These are phyloP conservation scores for Antennarius maculatus DNA, from an alignment of 2,797 vertebrate genomes.

Conservation along the genomic window DNA sequence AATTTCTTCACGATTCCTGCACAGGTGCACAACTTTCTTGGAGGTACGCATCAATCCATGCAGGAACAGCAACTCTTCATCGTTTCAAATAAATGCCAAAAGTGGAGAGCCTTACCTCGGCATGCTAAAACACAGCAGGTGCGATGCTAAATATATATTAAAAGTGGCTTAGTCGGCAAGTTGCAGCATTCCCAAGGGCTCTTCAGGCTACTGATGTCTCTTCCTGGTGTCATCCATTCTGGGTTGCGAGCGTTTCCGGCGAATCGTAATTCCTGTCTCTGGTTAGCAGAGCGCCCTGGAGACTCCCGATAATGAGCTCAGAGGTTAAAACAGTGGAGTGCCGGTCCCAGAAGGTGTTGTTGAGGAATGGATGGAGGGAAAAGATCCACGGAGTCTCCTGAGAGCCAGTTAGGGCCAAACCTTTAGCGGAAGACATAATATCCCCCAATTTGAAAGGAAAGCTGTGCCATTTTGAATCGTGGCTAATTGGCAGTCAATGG, in stretches of 20 bases:
- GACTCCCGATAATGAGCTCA: slow-evolving; percentile 92
- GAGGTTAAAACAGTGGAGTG: slow-evolving; percentile 83
- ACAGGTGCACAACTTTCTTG: slow-evolving; percentile 50
- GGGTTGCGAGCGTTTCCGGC: slow-evolving; percentile 79
- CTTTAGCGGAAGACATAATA: slow-evolving; percentile 73
- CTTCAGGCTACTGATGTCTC: slow-evolving; percentile 77
- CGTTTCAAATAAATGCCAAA: slow-evolving; percentile 62
- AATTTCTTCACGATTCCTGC: slow-evolving; percentile 35
- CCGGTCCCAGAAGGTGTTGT: slow-evolving; percentile 89
- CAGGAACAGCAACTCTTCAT: slow-evolving; percentile 62
- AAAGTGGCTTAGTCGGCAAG: slow-evolving; percentile 81
- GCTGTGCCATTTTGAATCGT: slow-evolving; percentile 72
- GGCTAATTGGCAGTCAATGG: slow-evolving; percentile 73
- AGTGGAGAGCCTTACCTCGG: slow-evolving; percentile 45
- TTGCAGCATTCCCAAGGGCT: slow-evolving; percentile 74
- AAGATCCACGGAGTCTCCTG: slow-evolving; percentile 70
- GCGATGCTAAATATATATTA: slow-evolving; percentile 83
- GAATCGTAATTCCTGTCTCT: slow-evolving; percentile 90
- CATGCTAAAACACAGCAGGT: slow-evolving; percentile 76
- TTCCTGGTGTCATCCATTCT: slow-evolving; percentile 81
- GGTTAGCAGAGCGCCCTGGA: slow-evolving; percentile 83
- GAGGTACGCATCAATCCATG: slow-evolving; percentile 46
- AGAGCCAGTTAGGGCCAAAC: slow-evolving; percentile 78
- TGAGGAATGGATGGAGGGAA: slow-evolving; percentile 88
- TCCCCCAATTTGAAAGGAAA: slow-evolving; percentile 74